phyloP scores from a whole-genome alignment of 2,888 invertebrate genomes.

The Sclerodermus sp. region DNA sequence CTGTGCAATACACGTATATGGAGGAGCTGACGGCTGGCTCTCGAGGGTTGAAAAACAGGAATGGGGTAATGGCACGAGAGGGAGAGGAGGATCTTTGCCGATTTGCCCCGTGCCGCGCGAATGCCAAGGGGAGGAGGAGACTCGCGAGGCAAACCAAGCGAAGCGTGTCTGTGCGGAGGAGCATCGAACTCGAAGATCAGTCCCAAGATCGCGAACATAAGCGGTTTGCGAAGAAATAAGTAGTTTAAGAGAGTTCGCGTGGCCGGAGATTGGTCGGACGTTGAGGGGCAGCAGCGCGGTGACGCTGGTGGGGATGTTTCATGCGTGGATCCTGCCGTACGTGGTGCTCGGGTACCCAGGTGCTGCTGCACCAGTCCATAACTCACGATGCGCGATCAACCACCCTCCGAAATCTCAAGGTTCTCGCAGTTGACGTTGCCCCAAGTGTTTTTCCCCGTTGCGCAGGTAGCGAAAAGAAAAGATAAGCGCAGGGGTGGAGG shows the following conservation, averaged over 20 bases:
- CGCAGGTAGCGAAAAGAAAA: too few relatives aligned
- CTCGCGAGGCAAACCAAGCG: background rate
- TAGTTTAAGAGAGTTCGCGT: constrained; percentile 39
- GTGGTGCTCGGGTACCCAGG: constrained; percentile 22
- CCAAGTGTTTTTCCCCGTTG: too few relatives aligned
- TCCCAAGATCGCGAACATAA: constrained; percentile 34
- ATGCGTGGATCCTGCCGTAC: constrained; percentile 27
- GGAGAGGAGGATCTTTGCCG: too few relatives aligned
- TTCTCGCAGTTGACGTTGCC: too few relatives aligned
- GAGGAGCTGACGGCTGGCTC: background rate
- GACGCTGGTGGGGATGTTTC: constrained; percentile 34
- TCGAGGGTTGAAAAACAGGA: background rate
- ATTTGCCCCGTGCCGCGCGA: too few relatives aligned
- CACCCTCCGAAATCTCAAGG: too few relatives aligned
- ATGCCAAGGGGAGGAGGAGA: too few relatives aligned
- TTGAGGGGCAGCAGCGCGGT: constrained; percentile 15
- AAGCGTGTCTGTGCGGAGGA: constrained; percentile 16
- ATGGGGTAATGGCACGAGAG: too few relatives aligned
- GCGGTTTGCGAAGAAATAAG: constrained; percentile 35
- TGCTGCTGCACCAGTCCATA: constrained; percentile 25
- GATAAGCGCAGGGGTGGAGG: too few relatives aligned
- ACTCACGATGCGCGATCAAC: too few relatives aligned
- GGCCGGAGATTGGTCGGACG: constrained; percentile 25
- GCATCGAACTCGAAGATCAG: constrained; percentile 29
- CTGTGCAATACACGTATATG: too few relatives aligned